Evolutionary conservation across 2,888 invertebrate genomes (phyloP), one percentile per base, ranked within the genome.

Genomic region (Lymantria dispar): DNA sequence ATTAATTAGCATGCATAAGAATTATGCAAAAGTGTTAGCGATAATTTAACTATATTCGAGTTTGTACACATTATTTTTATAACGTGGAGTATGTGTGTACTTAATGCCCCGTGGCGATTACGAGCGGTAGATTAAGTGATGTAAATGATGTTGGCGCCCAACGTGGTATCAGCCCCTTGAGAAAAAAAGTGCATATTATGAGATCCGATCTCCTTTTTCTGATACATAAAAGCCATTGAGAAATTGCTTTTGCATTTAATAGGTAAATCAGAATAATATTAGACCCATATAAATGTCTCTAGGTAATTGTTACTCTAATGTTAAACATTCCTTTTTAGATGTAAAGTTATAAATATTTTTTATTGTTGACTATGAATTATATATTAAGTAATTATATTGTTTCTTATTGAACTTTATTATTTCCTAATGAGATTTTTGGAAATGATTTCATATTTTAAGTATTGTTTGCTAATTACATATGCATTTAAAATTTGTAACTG

Each of bases 71-170:
- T 22, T 22, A 22, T 22, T 22, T 22, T 22, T 22, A 5, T 22
- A 22, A 22, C 22, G 22, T 22, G 22, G 5, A 22, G 22, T 22
- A 22, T 22, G 22, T 22, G 22, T 22, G 22, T 22, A 5, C n/a
- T n/a, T n/a, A n/a, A n/a, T n/a, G 22, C 22, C 22, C 22, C 22
- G 22, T 22, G 22, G 5, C 22, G 22, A 22, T 22, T 22, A 22
- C 22, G 5, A 22, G 5, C 22, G 22, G 5, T 22, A 22, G 22
- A 22, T 22, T 22, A 22, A 22, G 22, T 22, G 22, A 40, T 38
- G 13, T 43, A 13, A 30, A 43, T 49, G 50, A 53, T 51, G 39
- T 52, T 70, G 71, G 68, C 64, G 64, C 62, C 68, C 68, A 59
- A 58, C 58, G 15, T 56, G 64, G 60, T 57, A 13, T 39, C 47